These are phyloP conservation scores for Sternotherus odoratus DNA, from an alignment of 2,797 vertebrate species.

Conservation along the genomic window DNA sequence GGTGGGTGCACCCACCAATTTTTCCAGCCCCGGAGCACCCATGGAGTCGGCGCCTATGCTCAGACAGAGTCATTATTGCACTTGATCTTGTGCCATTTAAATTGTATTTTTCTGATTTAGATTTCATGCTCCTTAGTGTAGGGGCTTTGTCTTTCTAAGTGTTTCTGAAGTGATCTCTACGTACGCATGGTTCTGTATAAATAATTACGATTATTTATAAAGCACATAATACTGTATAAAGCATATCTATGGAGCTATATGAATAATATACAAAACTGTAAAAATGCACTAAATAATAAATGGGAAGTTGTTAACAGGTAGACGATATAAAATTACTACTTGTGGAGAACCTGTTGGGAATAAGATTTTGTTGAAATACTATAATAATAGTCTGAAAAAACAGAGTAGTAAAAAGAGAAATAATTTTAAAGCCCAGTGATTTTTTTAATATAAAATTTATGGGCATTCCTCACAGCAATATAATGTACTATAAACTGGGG, in stretches of 20 bases:
- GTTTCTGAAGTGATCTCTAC: neutral
- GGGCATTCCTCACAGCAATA: neutral
- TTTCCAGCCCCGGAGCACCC: no score
- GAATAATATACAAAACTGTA: neutral
- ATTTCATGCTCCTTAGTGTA: neutral
- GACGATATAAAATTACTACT: neutral
- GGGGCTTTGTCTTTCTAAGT: neutral
- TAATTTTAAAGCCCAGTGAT: neutral
- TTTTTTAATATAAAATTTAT: accelerated
- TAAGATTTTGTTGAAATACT: neutral
- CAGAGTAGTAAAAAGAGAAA: neutral
- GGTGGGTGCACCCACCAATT: no score
- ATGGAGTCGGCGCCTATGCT: no score
- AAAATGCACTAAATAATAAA: neutral
- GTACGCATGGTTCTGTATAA: neutral
- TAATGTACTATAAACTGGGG: neutral
- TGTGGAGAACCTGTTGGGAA: neutral
- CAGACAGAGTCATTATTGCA: neutral
- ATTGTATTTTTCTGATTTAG: slow-evolving; percentile 5
- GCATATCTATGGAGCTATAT: neutral
- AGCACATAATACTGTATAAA: neutral
- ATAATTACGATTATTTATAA: neutral
- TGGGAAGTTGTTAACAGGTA: neutral
- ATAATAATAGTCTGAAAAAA: neutral
- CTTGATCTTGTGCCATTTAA: neutral